Base-by-base conservation (phyloP, 2,888 invertebrate genomes). In the Metalampra italica region DNA sequence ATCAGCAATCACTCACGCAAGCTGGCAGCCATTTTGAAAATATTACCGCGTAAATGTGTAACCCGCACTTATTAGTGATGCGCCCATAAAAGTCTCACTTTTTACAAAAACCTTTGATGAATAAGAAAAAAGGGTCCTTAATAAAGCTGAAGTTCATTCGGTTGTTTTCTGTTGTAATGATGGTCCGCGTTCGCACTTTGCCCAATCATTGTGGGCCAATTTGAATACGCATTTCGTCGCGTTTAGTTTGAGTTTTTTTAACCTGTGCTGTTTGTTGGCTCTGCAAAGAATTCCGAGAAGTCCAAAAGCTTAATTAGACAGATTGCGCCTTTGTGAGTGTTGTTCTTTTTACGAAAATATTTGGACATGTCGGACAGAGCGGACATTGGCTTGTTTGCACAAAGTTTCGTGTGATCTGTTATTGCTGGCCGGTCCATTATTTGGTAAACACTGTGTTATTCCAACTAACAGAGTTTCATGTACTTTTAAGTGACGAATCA, bases 131-230 rank as follows among this genome's bases (percentile, higher is more conserved):
- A 57, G 65, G 61, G 61, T 57, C 63, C 66, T 63, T 74, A 77
- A 75, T 81, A 73, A 75, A 56, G 56, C 50, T 45, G 52, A 48
- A 49, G 48, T 53, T 44, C 51, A 58, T 66, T 65, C 68, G 73
- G 54, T 70, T 75, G 74, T 74, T 52, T 63, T 72, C 71, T 75
- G 71, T 80, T 72, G 73, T 75, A 78, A 73, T 78, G 71, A 78
- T 71, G 71, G 73, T 70, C 64, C 66, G 57, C 66, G 22, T 72
- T 78, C 74, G 74, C 81, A 76, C 78, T 78, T 72, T 62, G 66
- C 51, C 64, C 68, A 61, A 64, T 71, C 75, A 75, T 70, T 66
- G 53, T 43, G 60, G 59, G 55, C 57, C 68, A 78, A 79, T 81
- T 82, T 82, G 71, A 74, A 77, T 78, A 68, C 64, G 55, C 61